These are phyloP conservation scores for Campylorhamphus procurvoides DNA, from an alignment of 2,113 vertebrate genomes.

Conservation along the genomic window DNA sequence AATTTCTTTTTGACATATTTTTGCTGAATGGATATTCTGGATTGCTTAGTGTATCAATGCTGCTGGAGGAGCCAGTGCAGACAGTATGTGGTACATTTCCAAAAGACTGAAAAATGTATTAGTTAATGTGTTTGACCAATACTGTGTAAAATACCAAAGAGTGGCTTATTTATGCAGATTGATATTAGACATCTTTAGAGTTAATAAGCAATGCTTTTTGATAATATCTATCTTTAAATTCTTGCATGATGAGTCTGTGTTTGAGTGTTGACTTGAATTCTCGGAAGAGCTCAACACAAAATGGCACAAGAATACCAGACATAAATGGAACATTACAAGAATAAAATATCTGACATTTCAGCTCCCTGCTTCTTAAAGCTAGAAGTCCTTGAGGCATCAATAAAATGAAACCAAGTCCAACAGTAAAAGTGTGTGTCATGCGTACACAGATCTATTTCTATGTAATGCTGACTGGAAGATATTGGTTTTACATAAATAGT, in stretches of 20 bases:
- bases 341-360: conserved; percentile 39
- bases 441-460: not conserved
- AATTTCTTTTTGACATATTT: not conserved
- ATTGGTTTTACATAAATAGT: conserved; percentile 3
- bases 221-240: not conserved
- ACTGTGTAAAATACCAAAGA: not conserved
- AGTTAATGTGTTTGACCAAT: not conserved
- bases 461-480: not conserved
- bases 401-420: conserved; percentile 22
- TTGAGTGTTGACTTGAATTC: conserved; percentile 34
- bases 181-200: not conserved
- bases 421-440: not conserved
- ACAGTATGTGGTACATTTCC: not conserved
- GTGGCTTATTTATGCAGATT: not conserved
- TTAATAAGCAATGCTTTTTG: not conserved
- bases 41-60: not conserved
- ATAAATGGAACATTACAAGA: conserved; percentile 17
- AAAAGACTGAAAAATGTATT: not conserved
- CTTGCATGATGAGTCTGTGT: not conserved
- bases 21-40: not conserved
- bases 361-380: not conserved
- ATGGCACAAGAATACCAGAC: not conserved
- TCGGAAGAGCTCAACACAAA: not conserved
- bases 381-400: conserved; percentile 25
- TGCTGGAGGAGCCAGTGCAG: not conserved